These are phyloP conservation scores for Neomicropteryx cornuta DNA, from an alignment of 1,140 invertebrate species.

Conservation along the genomic window DNA sequence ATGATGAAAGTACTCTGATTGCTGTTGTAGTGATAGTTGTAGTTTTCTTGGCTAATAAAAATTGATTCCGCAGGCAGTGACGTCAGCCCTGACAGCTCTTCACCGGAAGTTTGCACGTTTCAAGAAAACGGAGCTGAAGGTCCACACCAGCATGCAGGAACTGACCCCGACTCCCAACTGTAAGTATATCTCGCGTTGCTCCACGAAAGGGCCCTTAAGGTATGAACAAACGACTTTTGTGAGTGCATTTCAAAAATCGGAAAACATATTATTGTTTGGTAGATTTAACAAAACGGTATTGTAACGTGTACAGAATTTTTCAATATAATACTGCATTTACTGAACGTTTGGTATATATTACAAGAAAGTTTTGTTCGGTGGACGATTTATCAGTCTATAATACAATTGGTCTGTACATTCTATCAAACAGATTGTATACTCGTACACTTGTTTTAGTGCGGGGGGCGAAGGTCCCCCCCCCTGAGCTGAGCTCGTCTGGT, in stretches of 20 bases:
- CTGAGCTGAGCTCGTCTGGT: too few species aligned
- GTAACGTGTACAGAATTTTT: conserved; percentile 4
- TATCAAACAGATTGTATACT: too few species aligned
- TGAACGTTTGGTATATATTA: conserved; percentile 2
- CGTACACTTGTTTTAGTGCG: too few species aligned
- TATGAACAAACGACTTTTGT: background rate
- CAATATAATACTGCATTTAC: conserved; percentile 7
- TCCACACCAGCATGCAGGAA: conserved; percentile 58
- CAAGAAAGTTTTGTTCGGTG: background rate
- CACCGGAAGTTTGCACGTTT: conserved; percentile 54
- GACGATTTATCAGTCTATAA: too few species aligned
- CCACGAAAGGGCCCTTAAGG: background rate
- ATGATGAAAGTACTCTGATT: too few species aligned
- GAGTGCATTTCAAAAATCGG: background rate
- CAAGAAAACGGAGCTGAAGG: conserved; percentile 55
- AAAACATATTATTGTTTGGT: background rate
- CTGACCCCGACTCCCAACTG: conserved; percentile 69
- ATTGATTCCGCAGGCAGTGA: too few species aligned
- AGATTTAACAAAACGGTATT: background rate
- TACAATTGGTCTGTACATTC: too few species aligned
- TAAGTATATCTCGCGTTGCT: conserved; percentile 32
- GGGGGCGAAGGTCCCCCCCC: too few species aligned
- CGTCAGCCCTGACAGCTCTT: conserved; percentile 50
- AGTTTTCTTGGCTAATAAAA: too few species aligned
- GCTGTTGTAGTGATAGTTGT: too few species aligned